A percentile compares a stretch with the other conserved stretches of the same genome.
These are phyloP conservation scores for Oxyruncus cristatus DNA, from an alignment of 2,113 vertebrate genomes.

Conservation along the genomic window DNA sequence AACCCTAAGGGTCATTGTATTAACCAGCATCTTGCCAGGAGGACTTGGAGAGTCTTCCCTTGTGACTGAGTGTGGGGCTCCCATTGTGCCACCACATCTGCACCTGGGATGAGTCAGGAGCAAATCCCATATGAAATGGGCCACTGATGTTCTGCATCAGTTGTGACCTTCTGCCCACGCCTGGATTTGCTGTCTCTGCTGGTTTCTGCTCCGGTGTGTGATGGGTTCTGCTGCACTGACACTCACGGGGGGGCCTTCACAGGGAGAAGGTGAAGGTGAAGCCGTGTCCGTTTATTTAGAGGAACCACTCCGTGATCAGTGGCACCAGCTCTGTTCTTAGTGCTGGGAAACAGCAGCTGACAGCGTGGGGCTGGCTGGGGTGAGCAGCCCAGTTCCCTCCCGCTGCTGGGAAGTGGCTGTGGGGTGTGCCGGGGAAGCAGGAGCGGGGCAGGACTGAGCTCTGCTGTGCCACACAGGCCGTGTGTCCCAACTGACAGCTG, in stretches of 20 bases:
- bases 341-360: background rate
- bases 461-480: background rate
- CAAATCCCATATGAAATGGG: fast-evolving
- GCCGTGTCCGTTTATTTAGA: background rate
- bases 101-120: background rate
- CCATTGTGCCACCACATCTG: background rate
- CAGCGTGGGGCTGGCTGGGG: background rate
- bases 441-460: background rate
- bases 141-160: background rate
- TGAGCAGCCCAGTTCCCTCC: background rate
- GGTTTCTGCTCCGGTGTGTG: background rate
- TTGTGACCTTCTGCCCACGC: background rate
- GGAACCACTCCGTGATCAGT: background rate
- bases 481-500: conserved; percentile 13
- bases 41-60: background rate
- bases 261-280: background rate
- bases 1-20: background rate
- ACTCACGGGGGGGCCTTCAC: background rate
- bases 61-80: background rate
- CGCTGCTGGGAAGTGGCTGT: background rate
- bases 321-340: background rate
- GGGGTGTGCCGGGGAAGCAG: background rate
- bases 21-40: background rate
- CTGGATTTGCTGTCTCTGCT: background rate
- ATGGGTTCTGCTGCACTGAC: background rate